Evolutionary conservation across 2,888 invertebrate species (phyloP), one percentile per base, ranked within the genome.

Genomic region (Scaptomyza cyrtandrae): DNA sequence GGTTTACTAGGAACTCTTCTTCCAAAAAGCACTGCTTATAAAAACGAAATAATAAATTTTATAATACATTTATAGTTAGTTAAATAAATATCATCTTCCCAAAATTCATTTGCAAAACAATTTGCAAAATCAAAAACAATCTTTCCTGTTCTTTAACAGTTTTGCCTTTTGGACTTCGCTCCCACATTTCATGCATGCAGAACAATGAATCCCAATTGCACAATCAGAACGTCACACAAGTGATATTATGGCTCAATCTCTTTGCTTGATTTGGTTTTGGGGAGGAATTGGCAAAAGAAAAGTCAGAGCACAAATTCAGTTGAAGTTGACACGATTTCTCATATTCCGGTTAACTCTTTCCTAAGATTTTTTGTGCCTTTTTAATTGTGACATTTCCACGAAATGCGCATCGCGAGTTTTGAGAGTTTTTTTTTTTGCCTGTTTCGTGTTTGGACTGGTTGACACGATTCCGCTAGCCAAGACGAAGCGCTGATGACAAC

Each of bases 381-480:
- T 86, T 84, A 84, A 84, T 84, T 84, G 83, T 86, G 83, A 84
- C 86, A 84, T 80, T 86, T 84, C 83, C 83, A 84, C 83, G 83
- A 84, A 84, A 78, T 82, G 77, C 74, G 70, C 75, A 67, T 74
- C 73, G 71, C 78, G 56, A 66, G 68, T 66, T 86, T 85, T 68
- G 57, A 61, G 50, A 50, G 19, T 39, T 39, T 39, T 37, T n/a
- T 24, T 24, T 24, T 37, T 13, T 11, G 39, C 43, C 64, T 57
- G 60, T 50, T 77, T 77, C 77, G 77, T 77, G 76, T 77, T 73
- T 73, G 64, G 60, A 41, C 41, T 41, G 62, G 64, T 57, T 83
- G 86, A 83, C 83, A 86, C 83, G 83, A 83, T 86, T 85, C 77
- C 69, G 67, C 79, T 73, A 73, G 59, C 35, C 74, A 66, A 66